Evolutionary conservation across 2,113 vertebrate genomes (phyloP).

Genomic region (Gulo gulo): DNA sequence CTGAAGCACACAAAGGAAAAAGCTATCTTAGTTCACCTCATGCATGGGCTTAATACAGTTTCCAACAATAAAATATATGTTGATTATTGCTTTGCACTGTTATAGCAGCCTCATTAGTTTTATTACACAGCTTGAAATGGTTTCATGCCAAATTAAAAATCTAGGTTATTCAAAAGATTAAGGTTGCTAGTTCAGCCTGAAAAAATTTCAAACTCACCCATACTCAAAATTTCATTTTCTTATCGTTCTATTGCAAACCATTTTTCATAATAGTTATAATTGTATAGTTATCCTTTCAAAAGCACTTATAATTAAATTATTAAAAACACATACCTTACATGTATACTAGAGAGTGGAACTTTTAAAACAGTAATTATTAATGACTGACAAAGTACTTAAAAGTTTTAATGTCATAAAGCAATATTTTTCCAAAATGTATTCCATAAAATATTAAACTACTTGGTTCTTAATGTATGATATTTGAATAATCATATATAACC

Average conservation of each 20-base stretch:
- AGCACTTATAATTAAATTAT: slow-evolving; percentile 38
- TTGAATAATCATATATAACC: background rate
- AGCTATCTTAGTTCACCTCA: slow-evolving; percentile 42
- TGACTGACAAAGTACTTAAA: background rate
- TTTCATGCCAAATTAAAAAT: slow-evolving; percentile 79
- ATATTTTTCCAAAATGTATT: background rate
- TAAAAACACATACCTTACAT: background rate
- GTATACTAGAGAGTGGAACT: background rate
- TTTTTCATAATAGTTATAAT: slow-evolving; percentile 63
- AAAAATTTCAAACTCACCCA: slow-evolving; percentile 69
- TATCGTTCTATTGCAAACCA: slow-evolving; percentile 44
- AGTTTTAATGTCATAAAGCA: background rate
- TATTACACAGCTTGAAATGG: slow-evolving; percentile 60
- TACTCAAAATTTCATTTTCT: slow-evolving; percentile 48
- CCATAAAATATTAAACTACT: background rate
- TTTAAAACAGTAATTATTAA: background rate
- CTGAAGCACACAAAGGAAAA: slow-evolving; percentile 58
- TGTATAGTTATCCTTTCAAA: slow-evolving; percentile 36
- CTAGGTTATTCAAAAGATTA: slow-evolving; percentile 75
- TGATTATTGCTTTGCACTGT: slow-evolving; percentile 68
- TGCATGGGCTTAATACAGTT: slow-evolving; percentile 55
- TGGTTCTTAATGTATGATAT: background rate
- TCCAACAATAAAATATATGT: slow-evolving; percentile 64
- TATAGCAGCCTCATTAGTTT: slow-evolving; percentile 74
- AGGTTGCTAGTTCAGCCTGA: slow-evolving; percentile 57